Conservation (phyloP, 2,113 vertebrate species). For the Brienomyrus brachyistius region DNA sequence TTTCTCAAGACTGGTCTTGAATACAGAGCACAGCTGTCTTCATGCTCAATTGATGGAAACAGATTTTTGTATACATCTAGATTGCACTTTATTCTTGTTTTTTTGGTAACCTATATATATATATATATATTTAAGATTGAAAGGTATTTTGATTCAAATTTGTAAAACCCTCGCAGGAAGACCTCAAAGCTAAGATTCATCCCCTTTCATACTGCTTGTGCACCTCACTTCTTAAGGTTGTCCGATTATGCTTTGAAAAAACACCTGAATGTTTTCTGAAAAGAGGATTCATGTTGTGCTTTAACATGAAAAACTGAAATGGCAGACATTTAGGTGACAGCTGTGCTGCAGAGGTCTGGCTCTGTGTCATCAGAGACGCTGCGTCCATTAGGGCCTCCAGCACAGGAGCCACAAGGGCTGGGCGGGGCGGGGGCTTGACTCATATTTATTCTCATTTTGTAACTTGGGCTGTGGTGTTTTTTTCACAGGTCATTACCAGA, state of each 20-base stretch:
- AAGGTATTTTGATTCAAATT: conserved; percentile 5
- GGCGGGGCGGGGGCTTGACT: neutral
- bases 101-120: neutral
- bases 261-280: neutral
- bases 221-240: neutral
- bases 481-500: neutral
- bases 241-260: neutral
- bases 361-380: neutral
- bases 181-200: neutral
- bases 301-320: neutral
- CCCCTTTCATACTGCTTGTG: neutral
- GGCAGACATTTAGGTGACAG: neutral
- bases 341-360: neutral
- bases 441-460: neutral
- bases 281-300: neutral
- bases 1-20: neutral
- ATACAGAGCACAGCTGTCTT: neutral
- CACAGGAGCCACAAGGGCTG: neutral
- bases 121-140: neutral
- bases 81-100: conserved; percentile 9
- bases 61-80: neutral
- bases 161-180: neutral
- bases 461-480: neutral
- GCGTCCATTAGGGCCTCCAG: neutral
- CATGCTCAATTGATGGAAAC: neutral